A percentile compares a stretch with the other conserved stretches of the same genome.
phyloP scores from a whole-genome alignment of 2,113 vertebrate genomes.

The Menura novaehollandiae region DNA sequence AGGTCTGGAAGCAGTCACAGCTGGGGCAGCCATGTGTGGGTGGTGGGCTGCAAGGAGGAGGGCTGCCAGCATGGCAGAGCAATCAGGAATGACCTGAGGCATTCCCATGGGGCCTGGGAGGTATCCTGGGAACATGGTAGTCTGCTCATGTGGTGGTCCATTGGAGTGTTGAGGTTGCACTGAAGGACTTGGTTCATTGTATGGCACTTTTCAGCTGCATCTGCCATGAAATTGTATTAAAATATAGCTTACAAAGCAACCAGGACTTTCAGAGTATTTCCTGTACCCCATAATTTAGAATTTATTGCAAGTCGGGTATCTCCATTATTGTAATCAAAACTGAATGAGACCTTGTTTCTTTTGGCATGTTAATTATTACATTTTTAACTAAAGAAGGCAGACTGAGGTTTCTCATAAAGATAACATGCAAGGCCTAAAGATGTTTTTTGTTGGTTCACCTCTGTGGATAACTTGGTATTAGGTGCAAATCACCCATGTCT shows the following conservation, averaged over 20 bases:
- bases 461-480: neutral
- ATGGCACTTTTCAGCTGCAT: neutral
- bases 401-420: neutral
- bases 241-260: neutral
- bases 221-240: neutral
- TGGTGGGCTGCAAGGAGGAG: neutral
- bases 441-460: neutral
- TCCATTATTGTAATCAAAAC: neutral
- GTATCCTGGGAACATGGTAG: neutral
- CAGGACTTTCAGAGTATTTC: neutral
- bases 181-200: neutral
- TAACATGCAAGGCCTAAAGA: neutral
- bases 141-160: neutral
- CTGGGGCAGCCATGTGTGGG: neutral
- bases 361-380: neutral
- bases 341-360: neutral
- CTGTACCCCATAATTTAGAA: neutral
- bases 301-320: neutral
- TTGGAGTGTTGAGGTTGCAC: neutral
- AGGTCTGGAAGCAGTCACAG: neutral
- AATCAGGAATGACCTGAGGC: neutral
- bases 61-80: neutral
- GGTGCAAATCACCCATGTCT: neutral
- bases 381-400: neutral
- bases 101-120: neutral